Conservation (phyloP, 2,797 vertebrate genomes). For the Poecilia picta region DNA sequence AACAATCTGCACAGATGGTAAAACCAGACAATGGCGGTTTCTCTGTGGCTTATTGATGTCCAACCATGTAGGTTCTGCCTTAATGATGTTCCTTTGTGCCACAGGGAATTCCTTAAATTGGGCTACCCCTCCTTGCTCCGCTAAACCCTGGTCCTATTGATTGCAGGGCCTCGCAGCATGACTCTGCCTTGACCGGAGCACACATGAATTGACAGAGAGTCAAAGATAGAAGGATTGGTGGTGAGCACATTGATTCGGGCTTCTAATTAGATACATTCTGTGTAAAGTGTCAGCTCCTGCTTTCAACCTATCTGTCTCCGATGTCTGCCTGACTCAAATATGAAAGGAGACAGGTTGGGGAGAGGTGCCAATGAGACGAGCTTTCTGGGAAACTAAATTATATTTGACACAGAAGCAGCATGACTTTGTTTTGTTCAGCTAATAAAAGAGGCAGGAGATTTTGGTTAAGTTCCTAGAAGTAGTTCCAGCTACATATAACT, state of each 20-base stretch:
- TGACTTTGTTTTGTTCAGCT: conserved; percentile 40
- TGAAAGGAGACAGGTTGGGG: conserved; percentile 28
- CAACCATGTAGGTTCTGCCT: conserved; percentile 28
- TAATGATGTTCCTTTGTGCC: conserved; percentile 64
- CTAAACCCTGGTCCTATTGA: conserved; percentile 65
- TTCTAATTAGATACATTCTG: conserved; percentile 70
- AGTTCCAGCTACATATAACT: conserved; percentile 39
- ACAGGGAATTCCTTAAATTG: conserved; percentile 67
- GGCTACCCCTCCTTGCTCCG: conserved; percentile 55
- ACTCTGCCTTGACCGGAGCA: conserved; percentile 46
- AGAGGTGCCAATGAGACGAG: conserved; percentile 47
- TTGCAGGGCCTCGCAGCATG: conserved; percentile 64
- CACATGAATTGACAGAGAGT: conserved; percentile 54
- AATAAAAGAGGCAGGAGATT: conserved; percentile 17
- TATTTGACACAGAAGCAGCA: conserved; percentile 27
- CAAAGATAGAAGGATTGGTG: conserved; percentile 51
- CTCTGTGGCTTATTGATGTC: conserved; percentile 52
- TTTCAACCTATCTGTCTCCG: conserved; percentile 37
- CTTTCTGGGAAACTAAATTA: conserved; percentile 8
- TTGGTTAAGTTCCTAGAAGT: conserved; percentile 6
- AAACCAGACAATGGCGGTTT: conserved; percentile 33
- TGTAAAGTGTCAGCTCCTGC: conserved; percentile 48
- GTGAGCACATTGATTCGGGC: conserved; percentile 67
- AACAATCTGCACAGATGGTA: conserved; percentile 41
- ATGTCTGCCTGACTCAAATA: conserved; percentile 38